Base-by-base conservation (phyloP, 2,797 vertebrate species). In the Tachyglossus aculeatus region DNA sequence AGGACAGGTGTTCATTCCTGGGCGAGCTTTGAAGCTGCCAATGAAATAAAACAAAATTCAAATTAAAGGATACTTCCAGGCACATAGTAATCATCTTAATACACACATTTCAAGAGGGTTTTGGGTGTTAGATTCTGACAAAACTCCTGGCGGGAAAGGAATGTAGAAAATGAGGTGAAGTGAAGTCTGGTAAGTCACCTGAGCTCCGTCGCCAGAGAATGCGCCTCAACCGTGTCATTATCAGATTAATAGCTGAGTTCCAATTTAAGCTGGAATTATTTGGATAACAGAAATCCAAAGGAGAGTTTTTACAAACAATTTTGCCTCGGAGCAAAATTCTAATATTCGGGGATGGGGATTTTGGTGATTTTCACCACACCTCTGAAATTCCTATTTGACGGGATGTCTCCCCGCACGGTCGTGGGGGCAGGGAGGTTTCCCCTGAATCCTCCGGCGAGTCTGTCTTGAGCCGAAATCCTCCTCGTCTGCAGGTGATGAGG, bases 1-100 rank as follows among this genome's bases (percentile, higher is more conserved):
- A 89, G 87, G 89, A 91, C 93, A 94, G 92, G 90, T 94, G 92
- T 93, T 93, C 92, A 89, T 93, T 93, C 91, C 90, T 91, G 71
- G 64, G 76, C 82, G 82, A 75, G 86, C 93, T 94, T 93, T 94
- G 92, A 94, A 94, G 92, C 87, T 90, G 88, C 89, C 91, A 91
- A 86, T 88, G 90, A 93, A 93, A 91, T 84, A 90, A 89, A 91
- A 86, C 81, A 85, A 88, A 92, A 90, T 91, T 88, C 82, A 91
- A 94, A 92, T 91, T 90, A 93, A 92, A 92, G 92, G 92, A 92
- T 91, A 89, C 90, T 90, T 84, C 76, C 83, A 77, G 75, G 89
- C 75, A 93, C 88, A 80, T 87, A 88, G 86, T 89, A 94, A 93
- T 94, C 92, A 93, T 85, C 88, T 87, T 93, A 92, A 92, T 91